Conservation (phyloP, 2,113 vertebrate genomes). For the Tor tambroides region DNA sequence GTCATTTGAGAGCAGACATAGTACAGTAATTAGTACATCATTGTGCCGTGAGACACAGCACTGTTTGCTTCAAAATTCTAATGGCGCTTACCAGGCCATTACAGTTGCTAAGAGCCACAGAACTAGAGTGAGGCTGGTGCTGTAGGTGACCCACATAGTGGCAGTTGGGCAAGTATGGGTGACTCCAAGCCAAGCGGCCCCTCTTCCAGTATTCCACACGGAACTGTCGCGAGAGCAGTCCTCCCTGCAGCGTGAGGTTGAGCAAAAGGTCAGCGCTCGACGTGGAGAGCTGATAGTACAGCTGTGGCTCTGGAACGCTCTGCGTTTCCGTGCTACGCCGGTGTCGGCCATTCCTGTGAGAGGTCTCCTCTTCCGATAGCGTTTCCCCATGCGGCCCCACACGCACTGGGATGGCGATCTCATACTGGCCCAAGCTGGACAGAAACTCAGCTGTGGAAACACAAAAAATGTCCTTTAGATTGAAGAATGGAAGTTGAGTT, state of each 20-base stretch:
- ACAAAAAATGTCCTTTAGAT: constrained; percentile 11
- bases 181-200: constrained; percentile 90
- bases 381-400: constrained; percentile 87
- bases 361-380: constrained; percentile 74
- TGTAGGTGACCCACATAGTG: constrained; percentile 94
- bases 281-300: constrained; percentile 94
- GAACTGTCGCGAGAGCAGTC: constrained; percentile 89
- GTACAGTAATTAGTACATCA: background rate
- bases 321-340: constrained; percentile 66
- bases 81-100: constrained; percentile 91
- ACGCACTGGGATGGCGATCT: constrained; percentile 91
- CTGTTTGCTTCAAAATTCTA: background rate
- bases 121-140: constrained; percentile 85
- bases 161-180: constrained; percentile 87
- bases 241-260: constrained; percentile 90
- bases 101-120: constrained; percentile 97
- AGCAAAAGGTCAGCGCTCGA: constrained; percentile 89
- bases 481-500: background rate
- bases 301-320: constrained; percentile 71
- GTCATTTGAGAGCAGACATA: background rate
- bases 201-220: constrained; percentile 96
- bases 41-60: background rate
- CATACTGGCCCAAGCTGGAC: constrained; percentile 92
- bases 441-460: constrained; percentile 87
- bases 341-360: constrained; percentile 46